These are phyloP conservation scores for Diplazon laetatorius DNA, from an alignment of 2,888 invertebrate genomes.

Conservation along the genomic window DNA sequence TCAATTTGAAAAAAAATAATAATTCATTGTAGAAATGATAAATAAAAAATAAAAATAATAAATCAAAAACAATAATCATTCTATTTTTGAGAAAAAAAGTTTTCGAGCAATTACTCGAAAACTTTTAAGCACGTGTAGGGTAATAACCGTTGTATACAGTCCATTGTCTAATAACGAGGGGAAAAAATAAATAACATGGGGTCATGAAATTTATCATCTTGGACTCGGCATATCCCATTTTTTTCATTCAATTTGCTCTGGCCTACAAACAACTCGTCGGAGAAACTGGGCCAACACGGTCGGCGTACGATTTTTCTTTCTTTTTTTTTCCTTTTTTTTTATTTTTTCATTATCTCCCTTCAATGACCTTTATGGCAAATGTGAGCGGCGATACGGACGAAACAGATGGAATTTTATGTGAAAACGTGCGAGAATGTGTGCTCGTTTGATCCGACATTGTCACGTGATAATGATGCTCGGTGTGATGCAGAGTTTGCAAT, in stretches of 20 bases:
- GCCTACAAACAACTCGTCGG: conserved; percentile 10
- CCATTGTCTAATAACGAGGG: conserved; percentile 57
- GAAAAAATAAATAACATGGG: conserved; percentile 46
- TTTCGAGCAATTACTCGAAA: conserved; percentile 33
- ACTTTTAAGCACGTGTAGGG: conserved; percentile 48
- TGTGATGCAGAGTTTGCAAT: conserved; percentile 27
- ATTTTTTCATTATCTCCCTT: conserved; percentile 46
- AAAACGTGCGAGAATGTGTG: conserved; percentile 59
- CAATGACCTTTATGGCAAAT: conserved; percentile 34
- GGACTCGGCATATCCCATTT: background rate
- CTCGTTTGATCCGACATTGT: conserved; percentile 18
- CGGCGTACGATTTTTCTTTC: conserved; percentile 45
- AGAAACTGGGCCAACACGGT: conserved; percentile 48
- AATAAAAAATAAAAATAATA: background rate
- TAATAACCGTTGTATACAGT: conserved; percentile 38
- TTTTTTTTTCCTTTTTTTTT: too few species aligned
- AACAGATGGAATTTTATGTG: conserved; percentile 39
- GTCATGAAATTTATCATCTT: too few species aligned
- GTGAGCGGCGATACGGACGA: conserved; percentile 7
- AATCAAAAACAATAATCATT: too few species aligned
- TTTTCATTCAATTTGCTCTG: conserved; percentile 2
- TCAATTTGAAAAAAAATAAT: too few species aligned
- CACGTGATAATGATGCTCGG: background rate
- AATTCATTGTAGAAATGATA: background rate
- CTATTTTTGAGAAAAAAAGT: too few species aligned